Conservation (phyloP, 2,888 invertebrate genomes). For the Drosophila anomalipes region DNA sequence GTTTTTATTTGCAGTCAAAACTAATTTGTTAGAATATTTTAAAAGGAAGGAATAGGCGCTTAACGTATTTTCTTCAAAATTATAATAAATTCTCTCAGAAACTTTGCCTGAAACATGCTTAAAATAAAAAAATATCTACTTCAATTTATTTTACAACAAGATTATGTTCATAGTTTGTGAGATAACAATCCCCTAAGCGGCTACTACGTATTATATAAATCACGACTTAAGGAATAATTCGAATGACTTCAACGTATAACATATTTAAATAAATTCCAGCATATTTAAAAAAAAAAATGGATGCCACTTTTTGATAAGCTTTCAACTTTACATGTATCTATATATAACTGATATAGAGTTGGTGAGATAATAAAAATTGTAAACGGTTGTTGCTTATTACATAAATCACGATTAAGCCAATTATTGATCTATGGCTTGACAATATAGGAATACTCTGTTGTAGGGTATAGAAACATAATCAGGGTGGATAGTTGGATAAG, state of each 20-base stretch:
- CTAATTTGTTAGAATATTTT: background rate
- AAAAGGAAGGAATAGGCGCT: background rate
- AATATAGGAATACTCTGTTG: background rate
- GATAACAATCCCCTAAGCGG: background rate
- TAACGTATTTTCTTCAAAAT: background rate
- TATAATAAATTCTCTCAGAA: background rate
- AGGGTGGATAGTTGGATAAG: constrained; percentile 43
- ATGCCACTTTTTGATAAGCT: background rate
- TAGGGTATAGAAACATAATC: constrained; percentile 58
- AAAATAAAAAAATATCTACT: background rate
- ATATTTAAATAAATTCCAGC: background rate
- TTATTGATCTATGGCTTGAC: background rate
- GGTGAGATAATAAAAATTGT: background rate
- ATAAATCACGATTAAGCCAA: background rate
- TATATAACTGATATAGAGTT: background rate
- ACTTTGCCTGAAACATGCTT: background rate
- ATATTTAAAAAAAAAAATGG: background rate
- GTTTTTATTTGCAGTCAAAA: background rate
- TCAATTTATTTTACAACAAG: background rate
- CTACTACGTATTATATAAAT: background rate
- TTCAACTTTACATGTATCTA: background rate
- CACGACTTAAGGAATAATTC: background rate
- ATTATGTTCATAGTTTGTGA: background rate
- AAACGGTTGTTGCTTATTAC: background rate
- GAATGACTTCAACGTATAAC: background rate